Conservation (phyloP, 2,888 invertebrate species). For the Drosophila imparisetae region DNA sequence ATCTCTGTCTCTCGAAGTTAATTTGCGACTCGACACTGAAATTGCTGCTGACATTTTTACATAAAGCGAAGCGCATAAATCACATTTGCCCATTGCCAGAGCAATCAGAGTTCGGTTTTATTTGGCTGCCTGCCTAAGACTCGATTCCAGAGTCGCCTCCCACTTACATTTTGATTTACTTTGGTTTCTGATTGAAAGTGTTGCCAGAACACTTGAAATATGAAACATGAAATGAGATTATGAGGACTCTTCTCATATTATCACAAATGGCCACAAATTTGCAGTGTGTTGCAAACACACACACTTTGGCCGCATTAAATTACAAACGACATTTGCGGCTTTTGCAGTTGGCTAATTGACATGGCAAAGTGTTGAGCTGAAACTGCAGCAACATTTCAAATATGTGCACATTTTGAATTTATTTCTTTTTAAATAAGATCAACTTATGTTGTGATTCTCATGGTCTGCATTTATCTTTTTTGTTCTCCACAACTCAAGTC, state of each 20-base stretch:
- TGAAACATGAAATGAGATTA: slow-evolving; percentile 62
- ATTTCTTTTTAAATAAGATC: neutral
- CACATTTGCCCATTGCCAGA: slow-evolving; percentile 80
- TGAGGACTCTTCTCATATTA: slow-evolving; percentile 52
- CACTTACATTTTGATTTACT: slow-evolving; percentile 32
- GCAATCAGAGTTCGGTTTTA: slow-evolving; percentile 73
- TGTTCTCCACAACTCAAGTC: neutral
- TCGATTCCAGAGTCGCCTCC: neutral
- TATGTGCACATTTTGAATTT: neutral
- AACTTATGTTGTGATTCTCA: neutral
- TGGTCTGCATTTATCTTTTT: neutral
- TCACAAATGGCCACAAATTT: slow-evolving; percentile 75
- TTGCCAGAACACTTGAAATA: slow-evolving; percentile 57
- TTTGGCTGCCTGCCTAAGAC: neutral
- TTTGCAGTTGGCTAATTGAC: slow-evolving; percentile 44
- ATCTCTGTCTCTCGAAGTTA: slow-evolving; percentile 54
- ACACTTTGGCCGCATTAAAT: slow-evolving; percentile 43
- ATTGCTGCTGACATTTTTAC: slow-evolving; percentile 81
- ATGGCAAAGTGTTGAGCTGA: slow-evolving; percentile 11
- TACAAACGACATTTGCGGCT: slow-evolving; percentile 59
- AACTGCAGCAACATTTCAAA: neutral
- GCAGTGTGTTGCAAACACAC: slow-evolving; percentile 31
- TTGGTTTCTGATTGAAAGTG: slow-evolving; percentile 46
- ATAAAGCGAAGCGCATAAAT: slow-evolving; percentile 76
- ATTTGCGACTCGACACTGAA: slow-evolving; percentile 70